Percentiles rank a stretch among this genome's conserved stretches.
These are phyloP conservation scores for Mesoclemmys tuberculata DNA, from an alignment of 2,113 vertebrate species.

Conservation along the genomic window DNA sequence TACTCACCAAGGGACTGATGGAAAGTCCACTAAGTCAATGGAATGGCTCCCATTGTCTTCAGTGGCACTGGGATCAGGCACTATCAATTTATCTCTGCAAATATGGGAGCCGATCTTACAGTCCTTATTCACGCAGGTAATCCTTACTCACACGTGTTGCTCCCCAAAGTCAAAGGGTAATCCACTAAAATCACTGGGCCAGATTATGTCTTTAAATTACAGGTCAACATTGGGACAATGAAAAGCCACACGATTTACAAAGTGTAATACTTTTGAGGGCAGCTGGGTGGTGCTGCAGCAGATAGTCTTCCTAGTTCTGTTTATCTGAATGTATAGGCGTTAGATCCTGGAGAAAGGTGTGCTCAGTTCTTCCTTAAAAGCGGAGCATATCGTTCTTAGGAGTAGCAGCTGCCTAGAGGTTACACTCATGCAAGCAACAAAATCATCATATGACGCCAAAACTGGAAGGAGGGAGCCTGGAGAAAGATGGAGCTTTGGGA, in stretches of 20 bases:
- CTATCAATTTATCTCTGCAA: not conserved
- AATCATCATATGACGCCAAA: not conserved
- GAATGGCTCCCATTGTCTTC: not conserved
- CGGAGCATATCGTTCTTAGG: not conserved
- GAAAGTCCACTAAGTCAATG: not conserved
- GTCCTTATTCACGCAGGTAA: not conserved
- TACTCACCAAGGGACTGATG: not conserved
- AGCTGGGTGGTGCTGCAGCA: not conserved
- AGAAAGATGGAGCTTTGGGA: not conserved
- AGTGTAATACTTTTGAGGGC: not conserved
- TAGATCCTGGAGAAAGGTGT: not conserved
- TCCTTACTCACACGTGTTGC: fast-evolving
- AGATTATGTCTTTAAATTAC: not conserved
- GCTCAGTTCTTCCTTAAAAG: not conserved
- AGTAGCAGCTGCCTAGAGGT: not conserved
- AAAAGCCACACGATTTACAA: not conserved
- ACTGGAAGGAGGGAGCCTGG: too few species aligned
- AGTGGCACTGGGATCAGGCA: not conserved
- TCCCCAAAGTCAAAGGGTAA: not conserved
- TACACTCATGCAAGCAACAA: not conserved
- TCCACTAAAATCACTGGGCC: not conserved
- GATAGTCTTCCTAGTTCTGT: not conserved
- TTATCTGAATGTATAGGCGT: not conserved
- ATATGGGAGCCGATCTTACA: not conserved
- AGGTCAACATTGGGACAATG: not conserved